Conservation (phyloP, 2,797 vertebrate species). For the Pseudocheirus occidentalis region DNA sequence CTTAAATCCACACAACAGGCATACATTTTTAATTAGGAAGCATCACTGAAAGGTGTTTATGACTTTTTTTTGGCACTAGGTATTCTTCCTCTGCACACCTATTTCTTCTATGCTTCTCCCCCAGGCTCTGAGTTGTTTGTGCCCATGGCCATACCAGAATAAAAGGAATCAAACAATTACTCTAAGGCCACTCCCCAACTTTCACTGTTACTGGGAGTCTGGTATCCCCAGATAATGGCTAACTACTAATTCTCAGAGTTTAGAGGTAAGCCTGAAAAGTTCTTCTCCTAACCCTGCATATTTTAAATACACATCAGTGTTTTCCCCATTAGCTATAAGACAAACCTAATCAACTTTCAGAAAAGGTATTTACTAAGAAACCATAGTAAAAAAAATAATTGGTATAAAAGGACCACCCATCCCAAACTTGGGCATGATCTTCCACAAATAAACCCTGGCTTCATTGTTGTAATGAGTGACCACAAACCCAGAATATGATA, state of each 20-base stretch:
- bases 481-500: background rate
- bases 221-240: background rate
- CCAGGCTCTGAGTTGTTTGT: constrained; percentile 43
- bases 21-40: constrained; percentile 85
- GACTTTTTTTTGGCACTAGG: constrained; percentile 68
- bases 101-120: constrained; percentile 21
- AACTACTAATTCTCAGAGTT: background rate
- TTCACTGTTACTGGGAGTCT: background rate
- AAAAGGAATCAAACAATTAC: constrained; percentile 53
- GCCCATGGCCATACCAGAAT: constrained; percentile 59
- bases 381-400: background rate
- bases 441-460: background rate
- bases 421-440: background rate
- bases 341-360: background rate
- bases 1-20: constrained; percentile 82
- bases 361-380: background rate
- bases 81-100: constrained; percentile 50
- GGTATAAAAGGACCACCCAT: background rate
- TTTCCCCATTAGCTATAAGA: background rate
- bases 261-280: background rate
- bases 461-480: background rate
- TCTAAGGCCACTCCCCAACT: background rate
- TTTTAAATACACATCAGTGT: background rate
- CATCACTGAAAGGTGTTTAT: constrained; percentile 84
- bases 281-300: background rate